Evolutionary conservation across 2,797 vertebrate species (phyloP).

Genomic region (Muraenolepis orangiensis): DNA sequence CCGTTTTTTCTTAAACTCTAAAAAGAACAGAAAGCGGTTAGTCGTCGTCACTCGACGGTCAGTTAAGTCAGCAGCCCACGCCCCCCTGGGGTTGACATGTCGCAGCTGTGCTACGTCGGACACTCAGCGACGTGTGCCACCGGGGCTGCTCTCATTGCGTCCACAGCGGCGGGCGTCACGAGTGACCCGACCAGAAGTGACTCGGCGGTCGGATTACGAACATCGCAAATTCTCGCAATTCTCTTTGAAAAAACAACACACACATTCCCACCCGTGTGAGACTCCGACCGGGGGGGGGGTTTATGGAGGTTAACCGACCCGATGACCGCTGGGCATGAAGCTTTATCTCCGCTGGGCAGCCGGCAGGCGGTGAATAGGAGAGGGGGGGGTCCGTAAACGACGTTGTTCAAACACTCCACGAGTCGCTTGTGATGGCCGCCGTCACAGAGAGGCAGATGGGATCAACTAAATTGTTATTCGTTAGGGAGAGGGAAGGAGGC

Average conservation of each 20-base stretch:
- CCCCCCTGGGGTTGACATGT: too few relatives aligned
- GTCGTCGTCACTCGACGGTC: too few relatives aligned
- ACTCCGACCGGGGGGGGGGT: not conserved
- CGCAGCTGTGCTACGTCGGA: too few relatives aligned
- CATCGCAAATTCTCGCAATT: too few relatives aligned
- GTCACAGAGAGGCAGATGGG: not conserved
- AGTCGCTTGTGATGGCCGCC: not conserved
- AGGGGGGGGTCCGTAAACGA: not conserved
- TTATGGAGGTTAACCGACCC: not conserved
- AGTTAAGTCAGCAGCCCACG: too few relatives aligned
- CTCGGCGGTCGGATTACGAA: conserved; percentile 7
- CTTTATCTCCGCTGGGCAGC: not conserved
- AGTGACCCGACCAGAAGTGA: conserved; percentile 11
- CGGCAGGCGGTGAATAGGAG: not conserved
- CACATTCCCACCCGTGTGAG: too few relatives aligned
- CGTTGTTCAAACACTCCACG: not conserved
- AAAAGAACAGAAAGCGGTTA: too few relatives aligned
- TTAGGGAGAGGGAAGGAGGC: conserved; percentile 5
- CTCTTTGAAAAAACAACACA: too few relatives aligned
- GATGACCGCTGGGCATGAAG: not conserved
- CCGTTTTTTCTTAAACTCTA: too few relatives aligned
- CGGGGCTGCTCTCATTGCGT: conserved; percentile 36
- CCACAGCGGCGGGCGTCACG: conserved; percentile 20
- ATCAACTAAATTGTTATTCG: conserved; percentile 11
- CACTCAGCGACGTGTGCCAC: conserved; percentile 17